Conservation (phyloP, 2,113 vertebrate species). For the Neotoma lepida region DNA sequence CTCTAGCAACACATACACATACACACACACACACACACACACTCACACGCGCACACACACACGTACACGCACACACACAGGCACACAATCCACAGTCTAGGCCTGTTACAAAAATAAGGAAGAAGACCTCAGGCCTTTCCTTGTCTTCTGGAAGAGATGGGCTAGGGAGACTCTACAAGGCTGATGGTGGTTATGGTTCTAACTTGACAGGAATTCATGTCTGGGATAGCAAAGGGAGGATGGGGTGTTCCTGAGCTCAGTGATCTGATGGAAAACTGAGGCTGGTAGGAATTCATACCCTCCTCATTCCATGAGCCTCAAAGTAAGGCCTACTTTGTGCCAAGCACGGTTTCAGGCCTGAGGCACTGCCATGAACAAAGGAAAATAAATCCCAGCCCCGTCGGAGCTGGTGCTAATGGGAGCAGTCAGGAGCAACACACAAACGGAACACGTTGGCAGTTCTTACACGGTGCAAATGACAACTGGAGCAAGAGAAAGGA, state of each 20-base stretch:
- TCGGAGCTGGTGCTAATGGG: neutral
- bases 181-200: neutral
- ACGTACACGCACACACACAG: neutral
- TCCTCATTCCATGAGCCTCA: neutral
- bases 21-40: neutral
- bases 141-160: neutral
- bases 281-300: neutral
- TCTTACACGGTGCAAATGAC: neutral
- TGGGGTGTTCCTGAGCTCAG: neutral
- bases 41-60: neutral
- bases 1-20: neutral
- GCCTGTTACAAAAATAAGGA: neutral
- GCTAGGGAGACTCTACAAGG: neutral
- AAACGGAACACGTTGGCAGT: neutral
- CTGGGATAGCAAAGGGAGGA: neutral
- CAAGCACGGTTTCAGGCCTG: neutral
- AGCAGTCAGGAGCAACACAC: neutral
- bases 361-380: constrained; percentile 37
- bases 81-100: neutral
- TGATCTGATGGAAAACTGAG: neutral
- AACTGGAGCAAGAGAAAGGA: neutral
- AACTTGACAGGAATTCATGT: neutral
- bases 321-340: neutral
- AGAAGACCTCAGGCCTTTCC: neutral
- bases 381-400: neutral